phyloP scores from a whole-genome alignment of 2,888 invertebrate genomes.

The Megamerina dolium region DNA sequence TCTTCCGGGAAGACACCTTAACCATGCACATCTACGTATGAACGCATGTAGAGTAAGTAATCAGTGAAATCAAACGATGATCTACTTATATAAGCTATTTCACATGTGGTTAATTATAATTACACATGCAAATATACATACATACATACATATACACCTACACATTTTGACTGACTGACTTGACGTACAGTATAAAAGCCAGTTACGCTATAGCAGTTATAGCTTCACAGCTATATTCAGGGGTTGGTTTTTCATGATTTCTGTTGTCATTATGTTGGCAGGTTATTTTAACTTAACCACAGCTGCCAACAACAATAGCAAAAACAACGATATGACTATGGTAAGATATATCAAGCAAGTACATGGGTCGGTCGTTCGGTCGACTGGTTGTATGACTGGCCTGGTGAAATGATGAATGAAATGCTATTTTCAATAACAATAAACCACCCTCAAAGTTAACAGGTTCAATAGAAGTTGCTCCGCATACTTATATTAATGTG shows the following conservation, averaged over 20 bases:
- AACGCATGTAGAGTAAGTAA: no score
- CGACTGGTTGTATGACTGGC: no score
- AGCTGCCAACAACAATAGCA: constrained; percentile 16
- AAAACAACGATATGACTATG: constrained; percentile 39
- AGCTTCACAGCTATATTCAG: no score
- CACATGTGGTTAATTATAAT: constrained; percentile 46
- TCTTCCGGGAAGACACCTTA: constrained; percentile 25
- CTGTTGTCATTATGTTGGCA: constrained; percentile 7
- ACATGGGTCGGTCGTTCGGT: no score
- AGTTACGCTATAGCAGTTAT: no score
- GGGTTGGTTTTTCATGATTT: background rate
- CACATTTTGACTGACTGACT: background rate
- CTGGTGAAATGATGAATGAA: constrained; percentile 37
- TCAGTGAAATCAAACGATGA: no score
- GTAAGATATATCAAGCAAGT: no score
- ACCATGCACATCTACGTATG: no score
- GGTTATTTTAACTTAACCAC: constrained; percentile 17
- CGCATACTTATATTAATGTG: background rate
- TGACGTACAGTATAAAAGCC: no score
- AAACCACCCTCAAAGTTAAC: constrained; percentile 22
- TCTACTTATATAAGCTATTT: no score
- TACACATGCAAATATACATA: constrained; percentile 29
- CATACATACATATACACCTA: background rate
- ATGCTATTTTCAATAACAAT: constrained; percentile 35
- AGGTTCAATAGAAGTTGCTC: constrained; percentile 21